Percentiles rank a stretch among this genome's conserved stretches.
These are phyloP conservation scores for Connochaetes taurinus DNA, from an alignment of 2,113 vertebrate species.

Conservation along the genomic window DNA sequence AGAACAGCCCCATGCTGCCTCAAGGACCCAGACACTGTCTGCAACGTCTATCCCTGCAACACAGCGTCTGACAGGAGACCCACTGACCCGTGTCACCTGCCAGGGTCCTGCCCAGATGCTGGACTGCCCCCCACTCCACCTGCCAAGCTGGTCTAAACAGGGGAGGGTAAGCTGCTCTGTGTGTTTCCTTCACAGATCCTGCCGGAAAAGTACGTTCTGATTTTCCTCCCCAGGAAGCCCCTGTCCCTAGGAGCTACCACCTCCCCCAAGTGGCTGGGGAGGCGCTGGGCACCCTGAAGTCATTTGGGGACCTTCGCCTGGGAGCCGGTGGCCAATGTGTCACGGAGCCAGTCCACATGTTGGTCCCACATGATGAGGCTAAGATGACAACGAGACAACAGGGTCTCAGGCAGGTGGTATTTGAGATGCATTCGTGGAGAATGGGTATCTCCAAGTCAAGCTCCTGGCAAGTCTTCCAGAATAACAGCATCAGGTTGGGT, in stretches of 20 bases:
- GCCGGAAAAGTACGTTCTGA: accelerated
- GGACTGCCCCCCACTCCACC: accelerated
- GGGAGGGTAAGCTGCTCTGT: accelerated
- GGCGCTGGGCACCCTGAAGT: accelerated
- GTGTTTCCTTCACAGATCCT: too few species aligned
- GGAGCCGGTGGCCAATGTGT: accelerated
- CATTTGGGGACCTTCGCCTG: not conserved
- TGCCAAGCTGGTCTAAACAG: accelerated
- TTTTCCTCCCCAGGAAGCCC: not conserved
- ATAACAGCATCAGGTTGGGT: accelerated
- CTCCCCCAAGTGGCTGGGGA: accelerated
- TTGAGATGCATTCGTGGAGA: accelerated
- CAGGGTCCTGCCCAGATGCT: accelerated
- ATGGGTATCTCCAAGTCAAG: accelerated
- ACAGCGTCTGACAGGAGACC: accelerated
- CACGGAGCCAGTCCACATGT: not conserved
- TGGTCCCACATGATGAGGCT: not conserved
- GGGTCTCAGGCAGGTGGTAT: not conserved
- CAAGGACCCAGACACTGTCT: accelerated
- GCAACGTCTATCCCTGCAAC: accelerated
- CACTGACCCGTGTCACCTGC: accelerated
- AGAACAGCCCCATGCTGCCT: not conserved
- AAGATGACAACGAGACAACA: accelerated
- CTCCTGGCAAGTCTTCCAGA: not conserved
- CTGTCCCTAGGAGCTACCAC: too few species aligned